Evolutionary conservation across 1,140 invertebrate species (phyloP).

Genomic region (Phortica variegata): DNA sequence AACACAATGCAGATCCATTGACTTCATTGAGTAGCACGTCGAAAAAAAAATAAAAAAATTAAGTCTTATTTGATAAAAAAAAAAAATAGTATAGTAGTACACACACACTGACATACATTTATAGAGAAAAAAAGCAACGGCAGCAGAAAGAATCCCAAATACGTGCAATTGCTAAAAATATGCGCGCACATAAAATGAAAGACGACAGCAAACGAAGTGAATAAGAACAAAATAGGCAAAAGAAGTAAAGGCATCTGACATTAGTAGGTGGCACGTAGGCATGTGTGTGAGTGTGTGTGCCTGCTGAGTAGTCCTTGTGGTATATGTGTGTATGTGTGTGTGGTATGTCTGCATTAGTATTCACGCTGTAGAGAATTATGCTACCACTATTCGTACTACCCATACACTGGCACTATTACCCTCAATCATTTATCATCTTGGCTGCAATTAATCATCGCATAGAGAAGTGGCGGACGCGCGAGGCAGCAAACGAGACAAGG

Average conservation of each 20-base stretch:
- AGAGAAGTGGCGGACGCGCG: no score
- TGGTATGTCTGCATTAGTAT: neutral
- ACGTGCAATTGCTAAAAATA: conserved; percentile 48
- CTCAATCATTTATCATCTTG: conserved; percentile 48
- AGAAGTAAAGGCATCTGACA: no score
- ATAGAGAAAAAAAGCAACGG: conserved; percentile 12
- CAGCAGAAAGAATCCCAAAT: conserved; percentile 31
- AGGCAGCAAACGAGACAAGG: no score
- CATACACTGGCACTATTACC: conserved; percentile 38
- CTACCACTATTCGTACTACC: conserved; percentile 15
- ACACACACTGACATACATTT: no score
- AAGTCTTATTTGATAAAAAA: no score
- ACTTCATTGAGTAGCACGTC: conserved; percentile 28
- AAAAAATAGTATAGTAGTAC: no score
- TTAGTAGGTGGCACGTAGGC: conserved; percentile 22
- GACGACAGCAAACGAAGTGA: no score
- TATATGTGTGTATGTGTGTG: neutral
- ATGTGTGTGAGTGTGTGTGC: conserved; percentile 24
- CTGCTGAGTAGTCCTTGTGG: conserved; percentile 10
- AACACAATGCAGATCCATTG: neutral
- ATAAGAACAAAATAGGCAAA: no score
- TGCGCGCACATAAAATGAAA: conserved; percentile 3
- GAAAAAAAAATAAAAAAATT: no score
- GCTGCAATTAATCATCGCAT: conserved; percentile 51
- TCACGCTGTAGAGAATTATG: neutral